Conservation (phyloP, 37 sponge, comb jelly and placozoan species). For the Tethya wilhelma region DNA sequence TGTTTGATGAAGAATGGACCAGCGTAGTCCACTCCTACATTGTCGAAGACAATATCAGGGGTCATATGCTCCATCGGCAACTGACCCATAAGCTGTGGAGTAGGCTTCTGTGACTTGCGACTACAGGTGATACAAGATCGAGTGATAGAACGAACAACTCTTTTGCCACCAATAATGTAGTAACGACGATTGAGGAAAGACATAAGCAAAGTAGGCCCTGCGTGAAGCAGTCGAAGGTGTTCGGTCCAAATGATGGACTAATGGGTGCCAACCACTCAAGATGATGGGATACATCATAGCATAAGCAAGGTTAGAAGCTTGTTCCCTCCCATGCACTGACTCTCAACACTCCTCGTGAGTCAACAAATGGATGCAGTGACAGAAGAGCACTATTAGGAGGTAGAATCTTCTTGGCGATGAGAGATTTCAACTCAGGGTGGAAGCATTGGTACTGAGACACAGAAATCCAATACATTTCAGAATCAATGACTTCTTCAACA, state of each 20-base stretch:
- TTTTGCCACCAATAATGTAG: constrained; percentile 24
- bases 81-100: constrained; percentile 16
- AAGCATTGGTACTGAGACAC: too few relatives aligned
- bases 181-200: constrained; percentile 9
- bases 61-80: constrained; percentile 26
- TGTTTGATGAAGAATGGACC: too few relatives aligned
- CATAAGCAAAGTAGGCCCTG: constrained; percentile 7
- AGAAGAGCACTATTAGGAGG: neutral
- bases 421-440: too few relatives aligned
- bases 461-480: too few relatives aligned
- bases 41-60: constrained; percentile 2
- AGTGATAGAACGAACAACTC: constrained; percentile 17
- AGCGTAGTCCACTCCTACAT: too few relatives aligned
- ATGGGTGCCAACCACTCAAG: neutral
- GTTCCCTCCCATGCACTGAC: constrained; percentile 7
- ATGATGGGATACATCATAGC: constrained; percentile 11
- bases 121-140: constrained; percentile 21
- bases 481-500: too few relatives aligned
- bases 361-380: neutral
- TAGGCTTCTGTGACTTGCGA: neutral
- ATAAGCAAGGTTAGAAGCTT: neutral
- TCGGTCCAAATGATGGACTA: constrained; percentile 24
- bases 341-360: neutral
- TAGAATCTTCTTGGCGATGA: too few relatives aligned
- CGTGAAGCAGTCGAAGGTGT: constrained; percentile 34